These are phyloP conservation scores for Gambelia wislizenii DNA, from an alignment of 2,797 vertebrate species.

Conservation along the genomic window DNA sequence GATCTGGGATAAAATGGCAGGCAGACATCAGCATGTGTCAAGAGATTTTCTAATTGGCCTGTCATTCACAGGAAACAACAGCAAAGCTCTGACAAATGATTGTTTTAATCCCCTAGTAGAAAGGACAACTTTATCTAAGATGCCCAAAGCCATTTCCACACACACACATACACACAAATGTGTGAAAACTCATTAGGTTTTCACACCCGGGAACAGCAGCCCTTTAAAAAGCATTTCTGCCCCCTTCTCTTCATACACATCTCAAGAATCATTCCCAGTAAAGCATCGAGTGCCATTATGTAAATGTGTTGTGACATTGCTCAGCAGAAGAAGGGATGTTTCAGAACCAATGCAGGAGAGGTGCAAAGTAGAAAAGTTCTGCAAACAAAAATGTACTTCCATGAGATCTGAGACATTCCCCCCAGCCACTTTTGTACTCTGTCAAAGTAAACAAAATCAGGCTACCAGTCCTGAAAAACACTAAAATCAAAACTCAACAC, in stretches of 20 bases:
- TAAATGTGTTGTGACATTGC: conserved; percentile 8
- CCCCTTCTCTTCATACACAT: conserved; percentile 32
- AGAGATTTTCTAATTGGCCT: conserved; percentile 23
- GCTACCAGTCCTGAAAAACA: no score
- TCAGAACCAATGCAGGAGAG: background rate
- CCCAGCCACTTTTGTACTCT: no score
- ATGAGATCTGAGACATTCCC: no score
- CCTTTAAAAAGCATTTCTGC: background rate
- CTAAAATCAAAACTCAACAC: no score
- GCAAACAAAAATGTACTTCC: background rate
- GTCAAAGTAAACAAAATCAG: no score
- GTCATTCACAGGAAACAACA: conserved; percentile 44
- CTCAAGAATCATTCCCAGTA: conserved; percentile 57
- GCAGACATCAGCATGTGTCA: background rate
- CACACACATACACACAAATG: conserved; percentile 32
- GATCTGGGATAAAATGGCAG: accelerated
- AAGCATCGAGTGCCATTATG: conserved; percentile 37
- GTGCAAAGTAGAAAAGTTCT: background rate
- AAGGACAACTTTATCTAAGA: conserved; percentile 33
- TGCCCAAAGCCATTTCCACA: conserved; percentile 36
- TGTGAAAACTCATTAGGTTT: conserved; percentile 68
- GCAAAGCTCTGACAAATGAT: conserved; percentile 27
- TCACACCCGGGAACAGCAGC: conserved; percentile 55
- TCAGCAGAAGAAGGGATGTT: background rate
- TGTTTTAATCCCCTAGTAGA: conserved; percentile 9